A percentile compares a stretch with the other conserved stretches of the same genome.
phyloP scores from a whole-genome alignment of 92 coral and sea anemone species.

The Hydrozoanthus gracilis region DNA sequence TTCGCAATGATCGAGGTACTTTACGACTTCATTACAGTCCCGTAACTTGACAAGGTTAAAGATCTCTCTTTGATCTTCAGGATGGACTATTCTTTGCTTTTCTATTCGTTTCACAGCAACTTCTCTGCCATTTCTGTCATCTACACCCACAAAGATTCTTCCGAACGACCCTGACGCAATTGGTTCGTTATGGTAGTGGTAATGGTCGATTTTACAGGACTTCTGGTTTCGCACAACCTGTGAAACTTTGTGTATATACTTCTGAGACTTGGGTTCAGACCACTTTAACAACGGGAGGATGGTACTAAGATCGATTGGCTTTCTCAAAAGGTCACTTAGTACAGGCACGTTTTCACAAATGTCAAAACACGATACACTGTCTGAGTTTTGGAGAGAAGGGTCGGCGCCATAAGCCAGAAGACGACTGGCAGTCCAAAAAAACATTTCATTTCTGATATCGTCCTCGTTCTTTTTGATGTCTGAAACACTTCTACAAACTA shows the following conservation, averaged over 20 bases:
- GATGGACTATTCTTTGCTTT: constrained; percentile 11
- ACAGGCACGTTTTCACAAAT: background rate
- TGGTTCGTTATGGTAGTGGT: constrained; percentile 13
- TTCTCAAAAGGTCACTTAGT: background rate
- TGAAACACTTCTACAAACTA: background rate
- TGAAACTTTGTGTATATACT: background rate
- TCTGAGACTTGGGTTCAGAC: constrained; percentile 24
- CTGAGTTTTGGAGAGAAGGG: background rate
- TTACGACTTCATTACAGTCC: constrained; percentile 34
- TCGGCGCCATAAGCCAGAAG: constrained; percentile 3
- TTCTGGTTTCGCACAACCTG: constrained; percentile 19
- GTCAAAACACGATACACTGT: constrained; percentile 1
- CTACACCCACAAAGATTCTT: constrained; percentile 31
- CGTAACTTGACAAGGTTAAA: constrained; percentile 2
- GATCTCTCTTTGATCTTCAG: constrained; percentile 41
- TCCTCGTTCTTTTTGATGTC: background rate
- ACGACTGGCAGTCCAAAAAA: constrained; percentile 10
- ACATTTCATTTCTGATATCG: background rate
- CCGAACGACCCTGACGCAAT: constrained; percentile 31
- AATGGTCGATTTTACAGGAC: background rate
- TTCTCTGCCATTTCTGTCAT: constrained; percentile 21
- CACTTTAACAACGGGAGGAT: constrained; percentile 16
- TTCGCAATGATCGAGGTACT: background rate
- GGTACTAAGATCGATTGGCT: background rate
- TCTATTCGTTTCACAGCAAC: constrained; percentile 46